A percentile compares a stretch with the other conserved stretches of the same genome.
These are phyloP conservation scores for Pipa parva DNA, from an alignment of 2,113 vertebrate species.

Conservation along the genomic window DNA sequence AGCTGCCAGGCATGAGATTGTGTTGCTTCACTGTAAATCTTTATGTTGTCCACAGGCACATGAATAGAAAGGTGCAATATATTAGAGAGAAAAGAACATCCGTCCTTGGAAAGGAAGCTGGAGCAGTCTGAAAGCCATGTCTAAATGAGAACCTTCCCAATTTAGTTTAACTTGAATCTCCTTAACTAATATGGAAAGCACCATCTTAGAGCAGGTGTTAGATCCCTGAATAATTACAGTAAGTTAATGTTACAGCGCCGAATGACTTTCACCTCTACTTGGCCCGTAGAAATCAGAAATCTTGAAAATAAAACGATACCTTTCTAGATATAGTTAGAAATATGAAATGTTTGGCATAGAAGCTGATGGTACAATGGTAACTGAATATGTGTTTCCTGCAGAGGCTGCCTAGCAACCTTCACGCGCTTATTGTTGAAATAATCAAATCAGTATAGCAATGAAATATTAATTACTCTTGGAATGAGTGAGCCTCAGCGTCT, in stretches of 20 bases:
- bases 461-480: too few relatives aligned
- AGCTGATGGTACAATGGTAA: too few relatives aligned
- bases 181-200: constrained; percentile 2
- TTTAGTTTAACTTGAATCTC: background rate
- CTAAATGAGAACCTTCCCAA: background rate
- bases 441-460: too few relatives aligned
- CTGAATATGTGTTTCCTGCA: too few relatives aligned
- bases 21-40: constrained; percentile 12
- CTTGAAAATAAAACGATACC: too few relatives aligned
- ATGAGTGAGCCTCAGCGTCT: too few relatives aligned
- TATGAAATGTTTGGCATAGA: too few relatives aligned
- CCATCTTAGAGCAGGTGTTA: background rate
- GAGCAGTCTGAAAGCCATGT: constrained; percentile 4
- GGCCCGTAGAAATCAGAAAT: too few relatives aligned
- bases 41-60: background rate
- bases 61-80: constrained; percentile 7
- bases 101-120: background rate
- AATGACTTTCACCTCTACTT: background rate
- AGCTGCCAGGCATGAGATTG: background rate
- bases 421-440: too few relatives aligned
- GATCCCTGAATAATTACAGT: constrained; percentile 6
- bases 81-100: constrained; percentile 12
- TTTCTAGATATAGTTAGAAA: too few relatives aligned
- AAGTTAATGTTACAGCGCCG: background rate
- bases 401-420: too few relatives aligned